phyloP scores from a whole-genome alignment of 2,888 invertebrate species.

The Ariolimax columbianus region DNA sequence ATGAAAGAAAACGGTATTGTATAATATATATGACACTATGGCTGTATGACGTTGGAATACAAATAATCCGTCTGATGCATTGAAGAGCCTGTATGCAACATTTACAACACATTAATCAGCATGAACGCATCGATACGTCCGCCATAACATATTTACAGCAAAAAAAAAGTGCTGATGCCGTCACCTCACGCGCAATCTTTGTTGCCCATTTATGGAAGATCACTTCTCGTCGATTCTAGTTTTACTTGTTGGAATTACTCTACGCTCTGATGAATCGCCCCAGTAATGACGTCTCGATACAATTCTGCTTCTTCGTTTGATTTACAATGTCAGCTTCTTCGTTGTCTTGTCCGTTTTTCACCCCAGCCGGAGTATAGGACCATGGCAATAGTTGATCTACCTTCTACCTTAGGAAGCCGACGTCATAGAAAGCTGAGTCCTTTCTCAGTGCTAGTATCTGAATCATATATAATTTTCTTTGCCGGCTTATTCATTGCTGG shows the following conservation, averaged over 20 bases:
- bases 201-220: not conserved
- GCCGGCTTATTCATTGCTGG: too few species aligned
- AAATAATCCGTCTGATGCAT: not conserved
- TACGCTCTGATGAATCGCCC: not conserved
- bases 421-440: too few species aligned
- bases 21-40: too few species aligned
- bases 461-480: too few species aligned
- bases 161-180: not conserved
- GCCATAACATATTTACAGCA: not conserved
- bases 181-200: conserved; percentile 6
- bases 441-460: too few species aligned
- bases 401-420: too few species aligned
- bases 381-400: too few species aligned
- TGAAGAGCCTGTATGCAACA: not conserved
- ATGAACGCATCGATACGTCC: not conserved
- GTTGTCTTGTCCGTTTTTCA: too few species aligned
- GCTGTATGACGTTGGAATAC: too few species aligned
- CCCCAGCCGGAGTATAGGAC: too few species aligned
- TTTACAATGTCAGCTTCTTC: too few species aligned
- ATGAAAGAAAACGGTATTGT: too few species aligned
- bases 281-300: not conserved
- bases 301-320: not conserved
- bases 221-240: not conserved
- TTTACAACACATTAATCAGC: not conserved
- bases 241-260: not conserved